Evolutionary conservation across 2,113 vertebrate genomes (phyloP), one percentile per base, ranked within the genome.

Genomic region (Acrocephalus kingi): DNA sequence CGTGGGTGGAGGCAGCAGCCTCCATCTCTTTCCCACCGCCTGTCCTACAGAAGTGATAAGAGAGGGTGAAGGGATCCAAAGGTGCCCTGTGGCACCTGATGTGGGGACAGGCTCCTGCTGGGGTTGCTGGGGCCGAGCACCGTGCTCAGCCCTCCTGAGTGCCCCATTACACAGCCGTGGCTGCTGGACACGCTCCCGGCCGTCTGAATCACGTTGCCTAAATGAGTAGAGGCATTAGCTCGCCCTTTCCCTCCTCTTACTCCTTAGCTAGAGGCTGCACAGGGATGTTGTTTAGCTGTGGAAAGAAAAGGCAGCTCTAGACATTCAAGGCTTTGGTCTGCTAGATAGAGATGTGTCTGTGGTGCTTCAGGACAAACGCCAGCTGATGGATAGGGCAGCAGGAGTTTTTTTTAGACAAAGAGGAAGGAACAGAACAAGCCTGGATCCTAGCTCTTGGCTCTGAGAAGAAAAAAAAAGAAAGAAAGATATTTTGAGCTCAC

Each of bases 131-230:
- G 45, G 17, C 21, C 3, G 7, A 43, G 30, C 4, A 4, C 18
- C n/a, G 11, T 0, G 0, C 39, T 85, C 33, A 27, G 58, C 35
- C 27, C 4, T 15, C 13, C 7, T 11, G 14, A 51, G 7, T 2
- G 3, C 14, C 33, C 22, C 4, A 1, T 33, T 43, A 13, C 0
- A 0, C 22, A 20, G n/a, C 5, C 1, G 0, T 23, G 31, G 33
- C 61, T 37, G 0, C 39, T 12, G 28, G 14, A 22, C 10, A 11
- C 6, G 9, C 48, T 93, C 25, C 37, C 0, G 0, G 73, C 30
- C 46, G 2, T 13, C 72, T 41, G 8, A 61, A 68, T 61, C 48
- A 52, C 0, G 0, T 27, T 68, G 27, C 35, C 75, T 15, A 30
- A 63, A 48, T 5, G 4, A 17, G 27, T 11, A 46, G 66, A 48